A percentile compares a stretch with the other conserved stretches of the same genome.
Evolutionary conservation across 2,113 vertebrate species (phyloP).

Genomic region (Ceratotherium simum): DNA sequence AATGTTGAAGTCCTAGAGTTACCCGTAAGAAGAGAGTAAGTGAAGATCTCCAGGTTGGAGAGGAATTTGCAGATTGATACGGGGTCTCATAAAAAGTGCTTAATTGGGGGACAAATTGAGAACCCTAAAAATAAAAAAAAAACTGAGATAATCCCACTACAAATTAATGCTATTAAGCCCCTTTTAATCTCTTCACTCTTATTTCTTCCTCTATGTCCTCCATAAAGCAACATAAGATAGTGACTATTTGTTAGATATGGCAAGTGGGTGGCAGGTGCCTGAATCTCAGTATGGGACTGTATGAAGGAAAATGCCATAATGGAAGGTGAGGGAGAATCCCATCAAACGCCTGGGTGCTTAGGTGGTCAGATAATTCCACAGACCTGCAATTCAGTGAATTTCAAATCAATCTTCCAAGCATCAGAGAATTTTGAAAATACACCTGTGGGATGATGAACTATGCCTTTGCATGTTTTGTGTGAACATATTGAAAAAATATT

Average conservation of each 20-base stretch:
- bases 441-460: background rate
- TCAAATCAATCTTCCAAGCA: background rate
- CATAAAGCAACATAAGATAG: background rate
- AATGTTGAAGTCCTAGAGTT: background rate
- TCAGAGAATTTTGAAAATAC: background rate
- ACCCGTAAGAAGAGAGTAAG: background rate
- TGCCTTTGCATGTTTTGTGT: background rate
- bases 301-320: background rate
- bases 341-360: background rate
- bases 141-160: background rate
- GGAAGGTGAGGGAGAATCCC: background rate
- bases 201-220: background rate
- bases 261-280: background rate
- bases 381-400: background rate
- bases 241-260: background rate
- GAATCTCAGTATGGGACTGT: background rate
- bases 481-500: background rate
- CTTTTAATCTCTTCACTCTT: background rate
- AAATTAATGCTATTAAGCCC: background rate
- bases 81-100: background rate
- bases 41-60: background rate
- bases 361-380: background rate
- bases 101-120: background rate
- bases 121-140: background rate
- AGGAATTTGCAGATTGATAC: background rate